Conservation (phyloP, 2,888 invertebrate species). For the Teleiodes luculella region DNA sequence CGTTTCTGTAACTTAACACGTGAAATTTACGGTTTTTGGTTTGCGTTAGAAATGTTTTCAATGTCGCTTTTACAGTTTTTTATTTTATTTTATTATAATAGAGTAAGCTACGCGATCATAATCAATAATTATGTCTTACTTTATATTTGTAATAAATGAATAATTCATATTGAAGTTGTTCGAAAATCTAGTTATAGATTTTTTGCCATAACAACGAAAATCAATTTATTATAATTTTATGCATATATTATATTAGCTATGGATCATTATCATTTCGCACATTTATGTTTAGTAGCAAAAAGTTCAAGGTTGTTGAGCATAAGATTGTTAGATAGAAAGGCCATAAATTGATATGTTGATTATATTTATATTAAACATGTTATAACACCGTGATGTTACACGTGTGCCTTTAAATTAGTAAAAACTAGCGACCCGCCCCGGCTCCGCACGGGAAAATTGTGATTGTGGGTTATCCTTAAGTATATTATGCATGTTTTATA, state of each 20-base stretch:
- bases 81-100: too few relatives aligned
- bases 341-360: background rate
- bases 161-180: background rate
- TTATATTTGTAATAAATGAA: too few relatives aligned
- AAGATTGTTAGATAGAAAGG: slow-evolving; percentile 9
- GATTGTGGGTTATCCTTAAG: too few relatives aligned
- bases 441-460: too few relatives aligned
- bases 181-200: background rate
- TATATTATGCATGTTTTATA: too few relatives aligned
- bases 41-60: slow-evolving; percentile 7
- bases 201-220: slow-evolving; percentile 25
- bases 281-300: slow-evolving; percentile 13
- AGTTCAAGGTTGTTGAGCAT: slow-evolving; percentile 5
- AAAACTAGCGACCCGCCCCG: too few relatives aligned
- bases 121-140: too few relatives aligned
- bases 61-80: background rate
- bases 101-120: too few relatives aligned
- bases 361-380: background rate
- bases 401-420: too few relatives aligned
- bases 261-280: slow-evolving; percentile 16
- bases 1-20: slow-evolving; percentile 38
- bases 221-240: slow-evolving; percentile 38
- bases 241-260: slow-evolving; percentile 24
- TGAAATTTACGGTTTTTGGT: slow-evolving; percentile 29
- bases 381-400: too few relatives aligned